Evolutionary conservation across 2,888 invertebrate genomes (phyloP).

Genomic region (Drosophila meridiana): DNA sequence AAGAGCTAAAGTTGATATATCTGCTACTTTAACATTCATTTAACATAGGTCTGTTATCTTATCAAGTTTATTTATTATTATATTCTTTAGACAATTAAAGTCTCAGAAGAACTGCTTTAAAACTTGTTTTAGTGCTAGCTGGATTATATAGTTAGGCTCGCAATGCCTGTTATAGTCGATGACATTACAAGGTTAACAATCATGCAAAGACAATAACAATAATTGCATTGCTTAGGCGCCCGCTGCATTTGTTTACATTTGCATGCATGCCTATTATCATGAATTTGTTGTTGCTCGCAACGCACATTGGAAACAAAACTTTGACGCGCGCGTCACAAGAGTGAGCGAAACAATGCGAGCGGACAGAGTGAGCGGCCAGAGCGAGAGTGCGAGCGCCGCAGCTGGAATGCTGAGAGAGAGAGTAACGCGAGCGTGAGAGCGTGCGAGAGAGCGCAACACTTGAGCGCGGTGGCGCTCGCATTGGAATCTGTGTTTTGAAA

Average conservation of each 20-base stretch:
- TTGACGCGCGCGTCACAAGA: constrained; percentile 18
- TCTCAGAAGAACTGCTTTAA: neutral
- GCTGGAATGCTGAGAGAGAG: constrained; percentile 42
- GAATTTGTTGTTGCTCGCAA: constrained; percentile 37
- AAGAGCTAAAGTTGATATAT: neutral
- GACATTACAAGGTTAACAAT: constrained; percentile 17
- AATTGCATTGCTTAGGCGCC: constrained; percentile 33
- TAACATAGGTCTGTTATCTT: neutral
- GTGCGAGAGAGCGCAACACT: constrained; percentile 15
- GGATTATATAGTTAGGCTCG: constrained; percentile 1
- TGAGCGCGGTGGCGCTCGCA: constrained; percentile 18
- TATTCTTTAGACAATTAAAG: neutral
- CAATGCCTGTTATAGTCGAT: constrained; percentile 4
- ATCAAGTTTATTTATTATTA: too few relatives aligned
- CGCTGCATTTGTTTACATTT: constrained; percentile 71
- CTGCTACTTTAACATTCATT: neutral
- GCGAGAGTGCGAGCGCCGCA: constrained; percentile 16
- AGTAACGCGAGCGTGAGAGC: constrained; percentile 3
- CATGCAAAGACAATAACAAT: constrained; percentile 36
- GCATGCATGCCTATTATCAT: constrained; percentile 49
- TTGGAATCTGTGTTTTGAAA: constrained; percentile 76
- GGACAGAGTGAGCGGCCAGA: constrained; percentile 9
- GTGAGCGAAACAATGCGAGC: neutral
- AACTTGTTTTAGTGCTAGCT: neutral
- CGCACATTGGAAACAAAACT: constrained; percentile 36